Evolutionary conservation across 2,888 invertebrate genomes (phyloP), one percentile per base, ranked within the genome.

Genomic region (Odontocerum albicorne): DNA sequence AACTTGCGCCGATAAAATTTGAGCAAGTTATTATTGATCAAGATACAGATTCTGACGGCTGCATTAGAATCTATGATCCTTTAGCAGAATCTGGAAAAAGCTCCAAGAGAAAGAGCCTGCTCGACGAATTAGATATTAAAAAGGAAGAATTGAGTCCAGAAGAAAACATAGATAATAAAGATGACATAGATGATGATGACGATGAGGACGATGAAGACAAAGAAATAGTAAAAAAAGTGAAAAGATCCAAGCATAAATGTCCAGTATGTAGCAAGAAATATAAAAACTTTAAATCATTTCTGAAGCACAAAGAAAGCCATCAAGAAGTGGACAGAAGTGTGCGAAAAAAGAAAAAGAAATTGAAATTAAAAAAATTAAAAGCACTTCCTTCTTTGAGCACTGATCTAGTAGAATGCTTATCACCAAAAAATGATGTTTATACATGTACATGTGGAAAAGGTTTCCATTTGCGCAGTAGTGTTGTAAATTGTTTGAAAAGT

Each of bases 391-490:
- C 21, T 2, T 3, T 38, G 3, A 15, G 38, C 10, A 40, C 4
- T 40, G 40, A 19, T 20, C n/a, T 40, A 21, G 17, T 40, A 3
- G 16, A 40, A 15, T 51, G 49, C 6, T 36, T 54, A 20, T 32
- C 36, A 10, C 43, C 54, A 3, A 35, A 47, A 15, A 31, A 35
- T 13, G 54, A 46, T 1, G 20, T 49, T 12, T 43, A 49, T 19
- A 42, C 35, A 3, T 54, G 54, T 20, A 42, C 15, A 6, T 54
- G 54, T 27, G 49, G 49, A 4, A 54, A 54, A 19, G 43, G 43
- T 10, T 54, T 40, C 15, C 32, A 15, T 10, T 31, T 43, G 19
- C 40, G 42, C 10, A 54, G 21, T 13, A 35, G 33, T 42, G 15
- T 54, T 3, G 36, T 47, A 7, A 32, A 20, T 15, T 54, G 54